Percentiles rank a stretch among this genome's conserved stretches.
Conservation (phyloP, 2,797 vertebrate species). For the Neosilurus hyrtlii region DNA sequence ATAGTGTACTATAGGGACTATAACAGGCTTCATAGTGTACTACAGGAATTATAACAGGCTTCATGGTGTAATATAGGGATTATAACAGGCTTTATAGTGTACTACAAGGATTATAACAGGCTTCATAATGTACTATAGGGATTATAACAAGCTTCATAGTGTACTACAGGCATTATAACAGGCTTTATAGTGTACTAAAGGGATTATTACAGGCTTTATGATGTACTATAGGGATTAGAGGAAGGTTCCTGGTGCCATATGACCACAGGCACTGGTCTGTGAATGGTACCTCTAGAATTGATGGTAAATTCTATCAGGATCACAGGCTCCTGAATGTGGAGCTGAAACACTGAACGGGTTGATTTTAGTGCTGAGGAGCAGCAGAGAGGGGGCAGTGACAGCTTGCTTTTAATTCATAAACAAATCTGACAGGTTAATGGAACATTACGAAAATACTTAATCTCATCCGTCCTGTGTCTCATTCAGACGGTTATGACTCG, state of each 20-base stretch:
- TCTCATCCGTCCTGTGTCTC: neutral
- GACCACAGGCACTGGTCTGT: neutral
- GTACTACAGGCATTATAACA: neutral
- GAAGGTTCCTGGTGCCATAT: neutral
- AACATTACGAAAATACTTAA: neutral
- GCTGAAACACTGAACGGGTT: neutral
- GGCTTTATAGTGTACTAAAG: neutral
- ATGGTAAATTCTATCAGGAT: neutral
- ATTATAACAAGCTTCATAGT: neutral
- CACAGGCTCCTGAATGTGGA: neutral
- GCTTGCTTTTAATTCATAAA: conserved; percentile 17
- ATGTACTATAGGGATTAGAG: neutral
- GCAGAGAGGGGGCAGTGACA: conserved; percentile 34
- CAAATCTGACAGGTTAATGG: conserved; percentile 6
- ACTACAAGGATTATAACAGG: neutral
- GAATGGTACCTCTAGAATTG: no score
- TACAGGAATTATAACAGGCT: neutral
- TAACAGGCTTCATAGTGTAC: neutral
- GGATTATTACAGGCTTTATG: neutral
- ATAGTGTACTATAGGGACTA: neutral
- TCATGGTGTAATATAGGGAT: neutral
- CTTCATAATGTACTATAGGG: neutral
- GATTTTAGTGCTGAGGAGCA: neutral
- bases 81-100: neutral
- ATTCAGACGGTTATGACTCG: neutral